Evolutionary conservation across 2,113 vertebrate species (phyloP).

Genomic region (Anser brachyrhynchus): DNA sequence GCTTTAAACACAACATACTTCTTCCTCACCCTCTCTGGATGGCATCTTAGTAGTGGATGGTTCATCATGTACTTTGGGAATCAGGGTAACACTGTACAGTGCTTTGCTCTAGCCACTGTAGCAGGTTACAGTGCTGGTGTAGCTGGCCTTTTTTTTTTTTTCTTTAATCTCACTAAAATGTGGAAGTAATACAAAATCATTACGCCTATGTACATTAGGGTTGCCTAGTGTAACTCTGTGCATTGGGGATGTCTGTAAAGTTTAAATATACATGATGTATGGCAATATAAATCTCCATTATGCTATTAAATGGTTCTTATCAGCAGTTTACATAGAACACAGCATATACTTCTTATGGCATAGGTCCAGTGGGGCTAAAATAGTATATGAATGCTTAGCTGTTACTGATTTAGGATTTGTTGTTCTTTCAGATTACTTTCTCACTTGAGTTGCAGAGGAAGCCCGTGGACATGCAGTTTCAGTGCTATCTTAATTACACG

Average conservation of each 20-base stretch:
- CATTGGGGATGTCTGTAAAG: not conserved
- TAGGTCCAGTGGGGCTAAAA: not conserved
- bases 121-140: not conserved
- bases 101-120: not conserved
- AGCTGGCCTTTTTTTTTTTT: not conserved
- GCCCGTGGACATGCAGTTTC: not conserved
- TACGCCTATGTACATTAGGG: not conserved
- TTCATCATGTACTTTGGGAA: not conserved
- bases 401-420: not conserved
- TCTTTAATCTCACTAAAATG: not conserved
- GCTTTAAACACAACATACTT: not conserved
- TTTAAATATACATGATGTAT: conserved; percentile 25
- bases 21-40: not conserved
- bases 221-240: not conserved
- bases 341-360: not conserved
- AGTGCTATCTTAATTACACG: not conserved
- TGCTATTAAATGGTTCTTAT: not conserved
- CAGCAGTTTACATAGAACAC: not conserved
- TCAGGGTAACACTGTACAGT: not conserved
- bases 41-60: not conserved
- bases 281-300: not conserved
- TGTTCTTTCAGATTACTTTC: not conserved
- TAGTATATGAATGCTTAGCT: not conserved
- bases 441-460: not conserved
- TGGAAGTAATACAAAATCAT: not conserved